These are phyloP conservation scores for Drosophila melanogaster DNA, from an alignment of 1,140 invertebrate genomes.

Conservation along the genomic window DNA sequence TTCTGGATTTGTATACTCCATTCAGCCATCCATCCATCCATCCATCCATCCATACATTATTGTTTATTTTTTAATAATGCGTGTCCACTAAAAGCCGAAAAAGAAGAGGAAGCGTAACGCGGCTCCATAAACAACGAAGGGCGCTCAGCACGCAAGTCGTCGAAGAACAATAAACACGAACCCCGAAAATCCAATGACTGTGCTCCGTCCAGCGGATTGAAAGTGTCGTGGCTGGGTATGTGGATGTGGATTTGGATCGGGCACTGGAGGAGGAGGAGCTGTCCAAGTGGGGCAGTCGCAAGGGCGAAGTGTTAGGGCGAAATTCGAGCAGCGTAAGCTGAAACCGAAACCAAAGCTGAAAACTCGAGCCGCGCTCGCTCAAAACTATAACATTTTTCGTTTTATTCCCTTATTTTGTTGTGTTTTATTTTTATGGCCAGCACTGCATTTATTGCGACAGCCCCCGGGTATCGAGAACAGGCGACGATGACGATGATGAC, in stretches of 20 bases:
- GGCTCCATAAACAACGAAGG: conserved; percentile 72
- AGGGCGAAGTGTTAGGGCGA: conserved; percentile 26
- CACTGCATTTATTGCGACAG: conserved; percentile 75
- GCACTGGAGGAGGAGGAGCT: conserved; percentile 18
- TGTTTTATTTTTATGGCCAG: conserved; percentile 76
- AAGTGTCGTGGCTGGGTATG: not conserved
- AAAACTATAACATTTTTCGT: conserved; percentile 74
- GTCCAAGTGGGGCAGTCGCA: conserved; percentile 10
- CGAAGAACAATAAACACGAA: conserved; percentile 73
- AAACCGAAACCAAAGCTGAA: conserved; percentile 48
- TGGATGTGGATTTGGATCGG: not conserved
- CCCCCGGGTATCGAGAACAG: conserved; percentile 33
- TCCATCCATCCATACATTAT: conserved; percentile 46
- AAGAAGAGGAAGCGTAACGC: conserved; percentile 67
- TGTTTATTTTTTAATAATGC: conserved; percentile 84
- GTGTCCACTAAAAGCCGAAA: conserved; percentile 75
- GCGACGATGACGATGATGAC: conserved; percentile 20
- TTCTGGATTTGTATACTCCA: conserved; percentile 47
- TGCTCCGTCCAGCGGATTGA: conserved; percentile 25
- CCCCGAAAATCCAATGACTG: conserved; percentile 47
- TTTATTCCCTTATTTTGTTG: conserved; percentile 50
- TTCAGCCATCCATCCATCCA: conserved; percentile 22
- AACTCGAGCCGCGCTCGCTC: conserved; percentile 33
- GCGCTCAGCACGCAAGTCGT: conserved; percentile 57
- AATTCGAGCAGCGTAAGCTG: conserved; percentile 72